Evolutionary conservation across 2,113 vertebrate genomes (phyloP), one percentile per base, ranked within the genome.

Genomic region (Tetrax tetrax): DNA sequence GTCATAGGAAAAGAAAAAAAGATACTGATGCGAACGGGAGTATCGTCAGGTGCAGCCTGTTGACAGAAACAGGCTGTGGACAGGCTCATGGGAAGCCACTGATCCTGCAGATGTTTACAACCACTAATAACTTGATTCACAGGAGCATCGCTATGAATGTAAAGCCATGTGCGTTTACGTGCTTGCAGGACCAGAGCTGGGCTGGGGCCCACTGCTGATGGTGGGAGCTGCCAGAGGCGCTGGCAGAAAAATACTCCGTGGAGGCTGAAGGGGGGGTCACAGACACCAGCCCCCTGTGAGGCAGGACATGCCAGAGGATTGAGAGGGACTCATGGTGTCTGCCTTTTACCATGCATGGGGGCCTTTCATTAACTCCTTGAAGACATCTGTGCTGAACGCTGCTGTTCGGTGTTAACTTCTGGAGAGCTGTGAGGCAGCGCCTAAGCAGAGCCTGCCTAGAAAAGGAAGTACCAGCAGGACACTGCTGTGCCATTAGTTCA

Each of bases 191-290:
- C 1, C 8, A 33, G 31, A 51, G 45, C 35, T 18, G 0, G 87
- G 86, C 77, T 81, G 68, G 72, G 81, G 80, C 86, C 94, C 94
- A 61, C 87, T 91, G 83, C 76, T 95, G 91, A 75, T 92, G 94
- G 95, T 74, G 87, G 92, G 93, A 96, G 93, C 93, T 94, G 91
- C 95, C 92, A 71, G 93, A 92, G 86, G 48, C 72, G 80, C 48
- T 63, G 76, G 89, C 92, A 69, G 53, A 92, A 76, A 97, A 96
- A 93, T 86, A 76, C 74, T 66, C 72, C 38, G 16, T 48, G 11
- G 78, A 96, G 95, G 94, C 92, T 3, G 43, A 79, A 94, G 75
- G 70, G 94, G 94, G 96, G 94, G 97, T 96, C 95, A 96, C 33
- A 14, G 19, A 43, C 61, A 35, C 72, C 56, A 48, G 9, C 82